A percentile compares a stretch with the other conserved stretches of the same genome.
These are phyloP conservation scores for Noturus placidus DNA, from an alignment of 2,113 vertebrate genomes.

Conservation along the genomic window DNA sequence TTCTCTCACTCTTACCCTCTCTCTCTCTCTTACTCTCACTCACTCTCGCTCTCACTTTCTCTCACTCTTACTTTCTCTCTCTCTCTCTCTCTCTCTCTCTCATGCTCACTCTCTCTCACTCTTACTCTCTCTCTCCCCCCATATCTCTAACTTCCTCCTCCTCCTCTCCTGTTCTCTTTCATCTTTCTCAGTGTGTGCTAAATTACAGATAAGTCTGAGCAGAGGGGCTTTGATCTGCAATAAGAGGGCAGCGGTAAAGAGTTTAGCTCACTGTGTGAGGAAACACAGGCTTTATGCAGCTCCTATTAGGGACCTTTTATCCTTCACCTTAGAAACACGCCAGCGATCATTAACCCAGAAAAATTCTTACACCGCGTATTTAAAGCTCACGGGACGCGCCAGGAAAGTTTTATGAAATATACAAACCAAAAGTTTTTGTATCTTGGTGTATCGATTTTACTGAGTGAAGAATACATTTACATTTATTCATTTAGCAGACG, in stretches of 20 bases:
- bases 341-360: background rate
- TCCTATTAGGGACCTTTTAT: conserved; percentile 15
- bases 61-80: background rate
- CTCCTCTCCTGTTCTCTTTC: background rate
- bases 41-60: background rate
- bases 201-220: conserved; percentile 31
- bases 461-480: no score
- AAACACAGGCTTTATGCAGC: background rate
- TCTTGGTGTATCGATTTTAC: background rate
- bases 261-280: background rate
- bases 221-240: conserved; percentile 28
- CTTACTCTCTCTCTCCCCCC: background rate
- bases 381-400: background rate
- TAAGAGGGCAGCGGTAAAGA: conserved; percentile 15
- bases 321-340: background rate
- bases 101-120: background rate
- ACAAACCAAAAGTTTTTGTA: no score
- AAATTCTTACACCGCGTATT: background rate
- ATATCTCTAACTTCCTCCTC: background rate
- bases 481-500: no score
- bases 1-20: background rate
- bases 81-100: background rate
- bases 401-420: no score
- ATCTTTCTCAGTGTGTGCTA: conserved; percentile 8
- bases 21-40: background rate